Evolutionary conservation across 2,888 invertebrate species (phyloP).

Genomic region (Keiferia lycopersicella): DNA sequence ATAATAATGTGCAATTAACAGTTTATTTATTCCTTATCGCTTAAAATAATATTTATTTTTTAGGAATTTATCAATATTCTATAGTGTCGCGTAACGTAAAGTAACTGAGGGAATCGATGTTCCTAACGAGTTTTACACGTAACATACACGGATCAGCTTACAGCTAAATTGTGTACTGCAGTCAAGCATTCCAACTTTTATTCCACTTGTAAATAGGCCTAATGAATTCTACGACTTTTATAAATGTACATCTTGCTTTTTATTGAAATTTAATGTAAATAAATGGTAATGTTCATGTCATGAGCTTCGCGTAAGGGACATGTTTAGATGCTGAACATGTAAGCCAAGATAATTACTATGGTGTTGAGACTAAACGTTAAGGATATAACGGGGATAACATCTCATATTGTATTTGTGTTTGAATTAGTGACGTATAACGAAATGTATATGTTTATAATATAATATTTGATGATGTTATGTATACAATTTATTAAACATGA

Average conservation of each 20-base stretch:
- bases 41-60: conserved; percentile 78
- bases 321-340: conserved; percentile 61
- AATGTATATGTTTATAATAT: conserved; percentile 82
- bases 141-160: conserved; percentile 63
- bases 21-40: conserved; percentile 76
- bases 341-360: conserved; percentile 62
- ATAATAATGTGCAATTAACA: conserved; percentile 74
- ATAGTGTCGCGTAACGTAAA: conserved; percentile 47
- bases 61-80: conserved; percentile 68
- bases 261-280: conserved; percentile 76
- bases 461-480: conserved; percentile 82
- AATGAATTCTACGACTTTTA: conserved; percentile 68
- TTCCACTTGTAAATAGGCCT: conserved; percentile 81
- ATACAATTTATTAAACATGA: conserved; percentile 82
- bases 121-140: conserved; percentile 71
- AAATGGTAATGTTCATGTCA: conserved; percentile 61
- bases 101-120: conserved; percentile 69
- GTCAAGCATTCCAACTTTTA: conserved; percentile 77
- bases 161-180: conserved; percentile 66
- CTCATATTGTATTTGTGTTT: conserved; percentile 81
- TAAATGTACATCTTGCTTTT: conserved; percentile 73
- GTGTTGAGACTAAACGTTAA: conserved; percentile 69
- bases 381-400: conserved; percentile 75
- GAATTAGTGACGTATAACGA: conserved; percentile 79
- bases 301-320: conserved; percentile 62